A percentile compares a stretch with the other conserved stretches of the same genome.
Evolutionary conservation across 2,888 invertebrate species (phyloP).

Genomic region (Drosophila prostipennis): DNA sequence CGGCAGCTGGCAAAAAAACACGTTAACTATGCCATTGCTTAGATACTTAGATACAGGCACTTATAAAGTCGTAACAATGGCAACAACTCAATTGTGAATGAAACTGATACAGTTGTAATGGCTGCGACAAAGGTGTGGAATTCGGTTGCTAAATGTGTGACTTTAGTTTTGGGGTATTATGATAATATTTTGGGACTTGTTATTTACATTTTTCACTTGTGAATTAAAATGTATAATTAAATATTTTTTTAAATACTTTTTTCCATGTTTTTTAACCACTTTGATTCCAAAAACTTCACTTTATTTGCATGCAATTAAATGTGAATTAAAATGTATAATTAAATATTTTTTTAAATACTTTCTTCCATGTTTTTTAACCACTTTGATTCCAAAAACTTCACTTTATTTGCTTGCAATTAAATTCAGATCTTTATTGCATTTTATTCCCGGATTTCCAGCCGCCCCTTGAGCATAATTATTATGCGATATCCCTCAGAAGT

Average conservation of each 20-base stretch:
- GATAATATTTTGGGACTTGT: neutral
- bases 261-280: neutral
- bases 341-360: too few relatives aligned
- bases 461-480: slow-evolving; percentile 37
- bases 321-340: too few relatives aligned
- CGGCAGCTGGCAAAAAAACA: slow-evolving; percentile 29
- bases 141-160: slow-evolving; percentile 5
- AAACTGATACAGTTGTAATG: slow-evolving; percentile 46
- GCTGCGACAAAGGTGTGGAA: slow-evolving; percentile 29
- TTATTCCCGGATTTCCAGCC: slow-evolving; percentile 33
- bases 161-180: slow-evolving; percentile 8
- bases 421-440: slow-evolving; percentile 31
- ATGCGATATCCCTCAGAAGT: slow-evolving; percentile 20
- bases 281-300: neutral
- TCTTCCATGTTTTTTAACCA: neutral
- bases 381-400: neutral
- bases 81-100: slow-evolving; percentile 46
- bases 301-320: slow-evolving; percentile 25
- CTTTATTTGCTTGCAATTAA: slow-evolving; percentile 22
- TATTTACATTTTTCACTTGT: too few relatives aligned
- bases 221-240: too few relatives aligned
- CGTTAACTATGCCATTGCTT: slow-evolving; percentile 62
- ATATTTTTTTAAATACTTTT: too few relatives aligned
- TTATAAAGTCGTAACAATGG: slow-evolving; percentile 43
- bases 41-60: slow-evolving; percentile 57